Evolutionary conservation across 2,888 invertebrate species (phyloP).

Genomic region (Macrosiphum euphorbiae): DNA sequence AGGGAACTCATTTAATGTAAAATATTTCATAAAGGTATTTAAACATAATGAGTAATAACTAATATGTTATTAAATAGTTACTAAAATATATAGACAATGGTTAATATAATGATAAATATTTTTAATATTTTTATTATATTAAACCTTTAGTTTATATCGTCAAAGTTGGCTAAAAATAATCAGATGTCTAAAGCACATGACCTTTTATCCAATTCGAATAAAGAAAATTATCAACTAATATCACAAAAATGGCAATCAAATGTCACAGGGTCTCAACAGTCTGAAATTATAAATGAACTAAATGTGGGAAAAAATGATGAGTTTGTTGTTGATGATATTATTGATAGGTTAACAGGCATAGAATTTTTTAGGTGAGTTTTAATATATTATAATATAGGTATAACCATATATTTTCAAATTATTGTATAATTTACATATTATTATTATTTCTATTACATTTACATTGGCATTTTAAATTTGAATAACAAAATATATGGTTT

Average conservation of each 20-base stretch:
- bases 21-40: conserved; percentile 51
- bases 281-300: neutral
- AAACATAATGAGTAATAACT: neutral
- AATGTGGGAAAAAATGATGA: neutral
- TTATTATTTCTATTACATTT: neutral
- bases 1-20: conserved; percentile 33
- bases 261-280: neutral
- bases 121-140: neutral
- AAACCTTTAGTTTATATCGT: conserved; percentile 13
- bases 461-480: neutral
- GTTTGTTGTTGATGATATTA: neutral
- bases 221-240: neutral
- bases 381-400: neutral
- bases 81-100: neutral
- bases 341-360: neutral
- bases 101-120: neutral
- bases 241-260: neutral
- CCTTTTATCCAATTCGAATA: neutral
- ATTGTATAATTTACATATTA: neutral
- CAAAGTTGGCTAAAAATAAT: neutral
- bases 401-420: neutral
- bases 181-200: neutral
- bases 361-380: conserved; percentile 28
- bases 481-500: neutral
- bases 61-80: neutral